phyloP scores from a whole-genome alignment of 2,888 invertebrate species.

The Megastigmus dorsalis region DNA sequence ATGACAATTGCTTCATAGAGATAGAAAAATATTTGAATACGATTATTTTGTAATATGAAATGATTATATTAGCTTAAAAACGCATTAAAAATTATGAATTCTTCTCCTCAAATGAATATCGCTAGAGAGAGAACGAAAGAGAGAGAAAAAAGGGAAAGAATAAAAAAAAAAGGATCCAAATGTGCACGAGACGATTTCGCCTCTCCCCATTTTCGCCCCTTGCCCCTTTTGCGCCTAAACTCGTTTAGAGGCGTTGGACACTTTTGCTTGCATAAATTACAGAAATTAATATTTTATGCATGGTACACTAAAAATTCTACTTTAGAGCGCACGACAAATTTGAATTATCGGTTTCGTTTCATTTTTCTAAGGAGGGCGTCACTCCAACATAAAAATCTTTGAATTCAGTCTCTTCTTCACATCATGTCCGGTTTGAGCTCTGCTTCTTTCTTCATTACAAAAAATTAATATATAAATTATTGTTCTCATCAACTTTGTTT shows the following conservation, averaged over 20 bases:
- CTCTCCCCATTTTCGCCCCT: constrained; percentile 34
- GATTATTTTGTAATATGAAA: too few relatives aligned
- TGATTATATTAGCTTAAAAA: not conserved
- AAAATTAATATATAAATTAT: not conserved
- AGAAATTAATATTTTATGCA: constrained; percentile 56
- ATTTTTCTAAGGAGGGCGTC: constrained; percentile 50
- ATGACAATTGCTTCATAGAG: too few relatives aligned
- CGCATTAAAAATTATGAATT: constrained; percentile 23
- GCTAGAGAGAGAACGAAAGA: not conserved
- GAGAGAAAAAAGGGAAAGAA: constrained; percentile 3
- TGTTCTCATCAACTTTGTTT: too few relatives aligned
- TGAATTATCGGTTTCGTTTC: constrained; percentile 56
- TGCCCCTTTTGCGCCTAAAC: constrained; percentile 48
- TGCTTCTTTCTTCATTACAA: constrained; percentile 5
- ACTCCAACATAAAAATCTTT: constrained; percentile 43
- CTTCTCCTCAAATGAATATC: constrained; percentile 16
- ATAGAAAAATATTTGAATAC: too few relatives aligned
- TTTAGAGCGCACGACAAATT: constrained; percentile 55
- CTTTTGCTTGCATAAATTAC: constrained; percentile 55
- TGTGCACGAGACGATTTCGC: constrained; percentile 27
- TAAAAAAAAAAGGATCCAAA: constrained; percentile 1
- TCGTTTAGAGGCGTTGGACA: constrained; percentile 55
- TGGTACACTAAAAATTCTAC: constrained; percentile 49
- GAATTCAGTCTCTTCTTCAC: constrained; percentile 30
- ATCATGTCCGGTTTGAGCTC: constrained; percentile 8